A percentile compares a stretch with the other conserved stretches of the same genome.
These are phyloP conservation scores for Columba janthina DNA, from an alignment of 2,113 vertebrate genomes.

Conservation along the genomic window DNA sequence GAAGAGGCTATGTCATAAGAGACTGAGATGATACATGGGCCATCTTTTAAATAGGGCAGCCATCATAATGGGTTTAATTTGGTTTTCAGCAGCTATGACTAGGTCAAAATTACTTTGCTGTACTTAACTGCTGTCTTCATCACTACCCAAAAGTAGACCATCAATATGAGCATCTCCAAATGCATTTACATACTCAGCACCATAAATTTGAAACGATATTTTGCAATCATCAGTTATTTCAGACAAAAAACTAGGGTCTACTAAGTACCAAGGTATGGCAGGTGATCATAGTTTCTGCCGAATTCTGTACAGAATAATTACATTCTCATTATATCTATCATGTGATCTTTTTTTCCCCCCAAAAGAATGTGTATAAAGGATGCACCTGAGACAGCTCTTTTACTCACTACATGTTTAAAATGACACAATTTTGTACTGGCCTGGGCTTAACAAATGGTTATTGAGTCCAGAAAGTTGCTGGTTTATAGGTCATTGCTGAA, in stretches of 20 bases:
- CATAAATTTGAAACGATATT: slow-evolving; percentile 14
- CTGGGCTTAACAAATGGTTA: background rate
- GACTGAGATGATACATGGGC: background rate
- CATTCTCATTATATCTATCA: background rate
- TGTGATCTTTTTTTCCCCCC: background rate
- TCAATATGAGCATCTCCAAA: background rate
- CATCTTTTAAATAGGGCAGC: background rate
- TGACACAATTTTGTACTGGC: background rate
- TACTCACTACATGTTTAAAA: background rate
- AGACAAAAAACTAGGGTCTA: background rate
- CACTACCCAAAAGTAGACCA: background rate
- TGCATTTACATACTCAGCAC: slow-evolving; percentile 8
- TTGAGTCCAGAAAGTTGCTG: background rate
- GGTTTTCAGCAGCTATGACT: slow-evolving; percentile 8
- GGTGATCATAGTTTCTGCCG: background rate
- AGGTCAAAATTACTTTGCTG: background rate
- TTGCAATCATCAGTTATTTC: background rate
- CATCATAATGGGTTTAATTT: slow-evolving; percentile 1
- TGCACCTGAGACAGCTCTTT: background rate
- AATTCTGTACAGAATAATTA: background rate
- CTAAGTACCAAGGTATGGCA: background rate
- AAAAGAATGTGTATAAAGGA: background rate
- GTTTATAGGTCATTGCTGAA: background rate
- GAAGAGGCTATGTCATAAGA: background rate
- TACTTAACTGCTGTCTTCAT: slow-evolving; percentile 20